A percentile compares a stretch with the other conserved stretches of the same genome.
Evolutionary conservation across 2,797 vertebrate species (phyloP).

Genomic region (Melanotaenia parkinsoni): DNA sequence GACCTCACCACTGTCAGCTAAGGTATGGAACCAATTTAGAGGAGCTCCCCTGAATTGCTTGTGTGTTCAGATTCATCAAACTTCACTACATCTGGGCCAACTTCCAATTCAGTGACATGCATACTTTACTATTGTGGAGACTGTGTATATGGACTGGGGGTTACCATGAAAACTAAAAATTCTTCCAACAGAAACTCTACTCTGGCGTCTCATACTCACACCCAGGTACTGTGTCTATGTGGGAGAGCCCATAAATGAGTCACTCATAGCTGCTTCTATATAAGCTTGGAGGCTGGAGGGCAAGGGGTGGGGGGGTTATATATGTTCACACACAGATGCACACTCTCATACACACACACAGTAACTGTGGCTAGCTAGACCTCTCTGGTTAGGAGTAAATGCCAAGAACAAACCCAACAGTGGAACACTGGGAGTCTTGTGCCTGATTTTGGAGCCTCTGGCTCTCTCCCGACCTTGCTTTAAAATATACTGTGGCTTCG

Average conservation of each 20-base stretch:
- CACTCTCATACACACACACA: slow-evolving; percentile 54
- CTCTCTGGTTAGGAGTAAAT: slow-evolving; percentile 77
- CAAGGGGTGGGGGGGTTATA: slow-evolving; percentile 46
- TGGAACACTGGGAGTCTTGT: slow-evolving; percentile 82
- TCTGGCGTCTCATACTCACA: slow-evolving; percentile 64
- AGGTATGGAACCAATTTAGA: slow-evolving; percentile 82
- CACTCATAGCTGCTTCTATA: slow-evolving; percentile 72
- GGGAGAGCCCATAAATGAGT: slow-evolving; percentile 76
- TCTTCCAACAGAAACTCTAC: slow-evolving; percentile 55
- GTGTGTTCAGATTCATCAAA: slow-evolving; percentile 74
- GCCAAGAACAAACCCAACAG: slow-evolving; percentile 81
- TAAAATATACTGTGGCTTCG: slow-evolving; percentile 86
- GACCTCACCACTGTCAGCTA: slow-evolving; percentile 78
- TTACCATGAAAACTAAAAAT: slow-evolving; percentile 69
- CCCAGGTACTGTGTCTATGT: slow-evolving; percentile 60
- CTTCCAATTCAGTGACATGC: slow-evolving; percentile 67
- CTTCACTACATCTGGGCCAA: slow-evolving; percentile 66
- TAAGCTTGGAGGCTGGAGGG: slow-evolving; percentile 46
- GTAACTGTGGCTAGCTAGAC: slow-evolving; percentile 75
- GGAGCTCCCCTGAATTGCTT: slow-evolving; percentile 71
- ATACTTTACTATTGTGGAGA: slow-evolving; percentile 46
- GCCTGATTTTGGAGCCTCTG: slow-evolving; percentile 79
- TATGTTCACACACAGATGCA: slow-evolving; percentile 68
- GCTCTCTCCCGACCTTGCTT: slow-evolving; percentile 83
- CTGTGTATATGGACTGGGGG: slow-evolving; percentile 34